A percentile compares a stretch with the other conserved stretches of the same genome.
phyloP scores from a whole-genome alignment of 2,113 vertebrate genomes.

The Psilopsiagon aymara region DNA sequence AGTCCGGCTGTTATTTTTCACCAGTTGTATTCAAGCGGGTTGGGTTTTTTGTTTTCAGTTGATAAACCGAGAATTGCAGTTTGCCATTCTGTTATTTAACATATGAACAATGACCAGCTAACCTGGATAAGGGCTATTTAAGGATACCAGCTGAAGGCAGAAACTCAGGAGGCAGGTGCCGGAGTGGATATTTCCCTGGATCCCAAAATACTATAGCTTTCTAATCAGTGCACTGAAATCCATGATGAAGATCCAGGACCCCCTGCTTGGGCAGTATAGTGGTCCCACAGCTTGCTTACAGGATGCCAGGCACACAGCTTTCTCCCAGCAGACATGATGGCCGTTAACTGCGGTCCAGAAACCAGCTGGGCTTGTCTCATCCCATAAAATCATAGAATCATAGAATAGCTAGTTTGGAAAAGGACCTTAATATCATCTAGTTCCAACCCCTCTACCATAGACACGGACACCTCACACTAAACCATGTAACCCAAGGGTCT shows the following conservation, averaged over 20 bases:
- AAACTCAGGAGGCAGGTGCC: background rate
- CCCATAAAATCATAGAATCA: no score
- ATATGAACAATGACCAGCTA: background rate
- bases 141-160: background rate
- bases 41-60: background rate
- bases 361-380: background rate
- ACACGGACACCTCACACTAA: no score
- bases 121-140: background rate
- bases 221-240: background rate
- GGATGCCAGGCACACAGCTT: rapidly evolving
- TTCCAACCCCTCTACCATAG: no score
- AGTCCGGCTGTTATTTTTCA: background rate
- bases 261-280: background rate
- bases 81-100: background rate
- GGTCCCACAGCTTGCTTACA: background rate
- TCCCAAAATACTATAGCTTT: background rate
- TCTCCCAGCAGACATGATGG: background rate
- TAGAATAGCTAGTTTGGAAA: no score
- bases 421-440: no score
- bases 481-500: no score
- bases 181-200: background rate
- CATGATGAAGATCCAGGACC: background rate
- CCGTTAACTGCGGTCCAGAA: background rate
- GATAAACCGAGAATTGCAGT: background rate
- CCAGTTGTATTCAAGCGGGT: background rate